Conservation (phyloP, 2,888 invertebrate species). For the Eumerus sabulonum region DNA sequence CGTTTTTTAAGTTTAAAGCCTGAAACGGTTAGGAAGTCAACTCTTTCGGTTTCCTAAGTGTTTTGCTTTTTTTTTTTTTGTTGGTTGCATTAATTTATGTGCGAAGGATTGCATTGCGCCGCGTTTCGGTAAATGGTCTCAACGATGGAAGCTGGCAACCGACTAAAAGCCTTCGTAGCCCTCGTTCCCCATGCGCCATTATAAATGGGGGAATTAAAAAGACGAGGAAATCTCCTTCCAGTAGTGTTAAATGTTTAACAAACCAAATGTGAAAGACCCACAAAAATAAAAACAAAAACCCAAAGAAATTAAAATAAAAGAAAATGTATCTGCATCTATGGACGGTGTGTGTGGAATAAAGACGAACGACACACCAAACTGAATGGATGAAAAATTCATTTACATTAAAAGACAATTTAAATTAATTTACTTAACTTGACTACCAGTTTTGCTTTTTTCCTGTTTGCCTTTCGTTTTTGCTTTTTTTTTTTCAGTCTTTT, state of each 20-base stretch:
- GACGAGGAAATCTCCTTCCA: slow-evolving; percentile 62
- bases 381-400: slow-evolving; percentile 76
- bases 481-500: slow-evolving; percentile 21
- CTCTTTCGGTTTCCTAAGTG: slow-evolving; percentile 44
- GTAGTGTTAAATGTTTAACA: slow-evolving; percentile 61
- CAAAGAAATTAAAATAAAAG: slow-evolving; percentile 1
- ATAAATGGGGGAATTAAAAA: slow-evolving; percentile 42
- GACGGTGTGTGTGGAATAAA: slow-evolving; percentile 19
- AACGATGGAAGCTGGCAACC: slow-evolving; percentile 58
- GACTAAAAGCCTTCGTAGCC: slow-evolving; percentile 34
- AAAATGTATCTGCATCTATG: slow-evolving; percentile 14
- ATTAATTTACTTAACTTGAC: slow-evolving; percentile 77
- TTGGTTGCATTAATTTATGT: slow-evolving; percentile 62
- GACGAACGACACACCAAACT: slow-evolving; percentile 44
- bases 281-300: background rate
- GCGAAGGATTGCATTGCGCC: slow-evolving; percentile 58
- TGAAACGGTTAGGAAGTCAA: slow-evolving; percentile 38
- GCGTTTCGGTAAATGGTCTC: background rate
- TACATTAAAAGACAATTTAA: slow-evolving; percentile 79
- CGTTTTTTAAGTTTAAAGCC: slow-evolving; percentile 54
- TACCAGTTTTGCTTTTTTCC: slow-evolving; percentile 72
- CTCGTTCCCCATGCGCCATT: slow-evolving; percentile 31
- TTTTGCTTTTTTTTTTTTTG: slow-evolving; percentile 44
- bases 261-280: slow-evolving; percentile 35
- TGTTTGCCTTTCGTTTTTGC: too few species aligned